A percentile compares a stretch with the other conserved stretches of the same genome.
phyloP scores from a whole-genome alignment of 2,797 vertebrate species.

The Chiloscyllium punctatum region DNA sequence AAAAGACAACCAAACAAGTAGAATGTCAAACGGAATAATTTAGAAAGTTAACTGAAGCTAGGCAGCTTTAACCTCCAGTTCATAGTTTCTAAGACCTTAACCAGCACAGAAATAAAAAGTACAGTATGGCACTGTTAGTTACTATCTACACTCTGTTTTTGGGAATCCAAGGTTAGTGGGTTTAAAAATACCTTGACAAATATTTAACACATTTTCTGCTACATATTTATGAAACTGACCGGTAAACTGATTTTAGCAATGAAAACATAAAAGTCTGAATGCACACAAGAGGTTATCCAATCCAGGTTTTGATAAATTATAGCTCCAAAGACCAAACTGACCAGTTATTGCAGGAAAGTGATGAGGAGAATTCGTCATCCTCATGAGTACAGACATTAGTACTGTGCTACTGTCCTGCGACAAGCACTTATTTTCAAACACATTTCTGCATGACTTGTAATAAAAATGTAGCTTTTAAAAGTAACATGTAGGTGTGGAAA shows the following conservation, averaged over 20 bases:
- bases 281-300: background rate
- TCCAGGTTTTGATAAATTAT: background rate
- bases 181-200: background rate
- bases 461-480: too few relatives aligned
- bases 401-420: background rate
- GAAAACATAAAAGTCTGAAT: background rate
- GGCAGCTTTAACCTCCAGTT: conserved; percentile 22
- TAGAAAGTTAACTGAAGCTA: conserved; percentile 21
- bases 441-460: background rate
- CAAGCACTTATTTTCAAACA: background rate
- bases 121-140: background rate
- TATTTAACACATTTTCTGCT: background rate
- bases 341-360: background rate
- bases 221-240: background rate
- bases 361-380: background rate
- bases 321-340: background rate
- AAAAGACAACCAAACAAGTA: background rate
- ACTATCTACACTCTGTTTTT: background rate
- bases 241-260: too few relatives aligned
- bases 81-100: background rate
- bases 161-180: background rate
- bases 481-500: background rate
- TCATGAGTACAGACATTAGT: background rate
- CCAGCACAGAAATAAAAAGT: background rate
- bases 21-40: conserved; percentile 19